Percentiles rank a stretch among this genome's conserved stretches.
Conservation (phyloP, 2,113 vertebrate genomes). For the Scomber scombrus region DNA sequence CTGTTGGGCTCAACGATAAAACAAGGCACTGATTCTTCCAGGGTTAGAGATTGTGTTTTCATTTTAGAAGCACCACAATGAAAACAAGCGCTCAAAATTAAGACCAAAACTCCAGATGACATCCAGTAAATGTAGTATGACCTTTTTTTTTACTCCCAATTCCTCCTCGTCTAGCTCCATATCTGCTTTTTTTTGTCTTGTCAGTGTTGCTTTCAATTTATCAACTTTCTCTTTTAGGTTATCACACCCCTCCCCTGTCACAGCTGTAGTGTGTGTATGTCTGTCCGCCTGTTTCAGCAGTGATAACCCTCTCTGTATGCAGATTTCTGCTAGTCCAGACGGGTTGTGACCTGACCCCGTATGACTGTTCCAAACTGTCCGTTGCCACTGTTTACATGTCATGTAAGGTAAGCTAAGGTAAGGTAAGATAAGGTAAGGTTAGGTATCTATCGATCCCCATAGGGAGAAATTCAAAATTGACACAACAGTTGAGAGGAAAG, state of each 20-base stretch:
- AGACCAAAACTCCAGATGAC: too few relatives aligned
- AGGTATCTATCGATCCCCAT: too few relatives aligned
- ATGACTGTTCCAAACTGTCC: neutral
- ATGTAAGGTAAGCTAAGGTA: too few relatives aligned
- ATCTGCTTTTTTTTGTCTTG: neutral
- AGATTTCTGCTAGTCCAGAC: neutral
- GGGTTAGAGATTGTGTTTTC: too few relatives aligned
- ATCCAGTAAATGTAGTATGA: neutral
- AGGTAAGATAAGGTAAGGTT: too few relatives aligned
- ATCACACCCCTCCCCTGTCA: neutral
- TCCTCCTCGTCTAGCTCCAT: neutral
- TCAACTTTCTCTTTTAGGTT: neutral
- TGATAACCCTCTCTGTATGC: neutral
- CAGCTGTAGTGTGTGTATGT: neutral
- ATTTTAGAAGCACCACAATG: too few relatives aligned
- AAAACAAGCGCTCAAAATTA: too few relatives aligned
- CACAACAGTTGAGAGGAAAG: too few relatives aligned
- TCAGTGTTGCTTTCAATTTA: neutral
- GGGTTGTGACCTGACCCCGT: neutral
- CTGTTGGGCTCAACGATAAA: too few relatives aligned
- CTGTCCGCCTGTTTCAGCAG: neutral
- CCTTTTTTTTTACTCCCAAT: neutral
- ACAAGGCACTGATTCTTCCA: too few relatives aligned
- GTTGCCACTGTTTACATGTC: neutral
- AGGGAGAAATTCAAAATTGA: too few relatives aligned